Percentiles rank a stretch among this genome's conserved stretches.
These are phyloP conservation scores for Falco biarmicus DNA, from an alignment of 2,797 vertebrate genomes.

Conservation along the genomic window DNA sequence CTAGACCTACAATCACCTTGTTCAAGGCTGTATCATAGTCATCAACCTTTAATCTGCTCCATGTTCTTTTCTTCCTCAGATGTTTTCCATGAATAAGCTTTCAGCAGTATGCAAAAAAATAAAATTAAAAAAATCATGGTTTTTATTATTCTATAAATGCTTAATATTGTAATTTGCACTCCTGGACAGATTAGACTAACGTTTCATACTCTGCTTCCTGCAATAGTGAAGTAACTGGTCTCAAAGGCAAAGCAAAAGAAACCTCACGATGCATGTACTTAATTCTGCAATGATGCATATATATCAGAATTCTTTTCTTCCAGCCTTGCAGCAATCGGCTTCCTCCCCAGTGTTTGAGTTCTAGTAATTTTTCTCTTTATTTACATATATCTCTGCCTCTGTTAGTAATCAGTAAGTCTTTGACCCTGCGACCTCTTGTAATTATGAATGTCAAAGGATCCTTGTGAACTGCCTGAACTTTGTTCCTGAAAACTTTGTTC, in stretches of 20 bases:
- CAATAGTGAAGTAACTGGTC: neutral
- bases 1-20: neutral
- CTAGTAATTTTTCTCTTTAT: neutral
- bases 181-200: neutral
- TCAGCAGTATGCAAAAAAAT: neutral
- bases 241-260: neutral
- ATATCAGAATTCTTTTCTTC: neutral
- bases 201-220: neutral
- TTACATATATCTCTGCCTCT: neutral
- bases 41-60: neutral
- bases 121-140: neutral
- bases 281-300: neutral
- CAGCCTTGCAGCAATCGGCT: neutral
- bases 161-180: neutral
- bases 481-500: neutral
- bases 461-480: neutral
- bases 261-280: neutral
- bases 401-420: neutral
- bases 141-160: neutral
- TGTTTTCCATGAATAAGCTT: neutral
- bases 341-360: neutral
- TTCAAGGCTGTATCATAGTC: neutral
- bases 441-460: neutral
- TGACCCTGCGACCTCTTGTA: neutral
- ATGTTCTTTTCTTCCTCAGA: neutral